Conservation (phyloP, 2,797 vertebrate species). For the Australoheros facetus region DNA sequence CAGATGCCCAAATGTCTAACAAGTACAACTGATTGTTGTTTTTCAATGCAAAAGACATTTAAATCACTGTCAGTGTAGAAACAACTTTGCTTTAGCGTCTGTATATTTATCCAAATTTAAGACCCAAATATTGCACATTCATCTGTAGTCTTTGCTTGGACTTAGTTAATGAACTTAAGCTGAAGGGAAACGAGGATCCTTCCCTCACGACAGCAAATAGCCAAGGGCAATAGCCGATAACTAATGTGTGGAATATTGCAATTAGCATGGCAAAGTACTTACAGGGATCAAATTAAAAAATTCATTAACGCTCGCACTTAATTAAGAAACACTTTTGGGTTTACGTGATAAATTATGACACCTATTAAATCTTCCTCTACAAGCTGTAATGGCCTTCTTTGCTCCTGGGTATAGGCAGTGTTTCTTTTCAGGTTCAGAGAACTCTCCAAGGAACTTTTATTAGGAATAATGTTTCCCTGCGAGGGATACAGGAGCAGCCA, state of each 20-base stretch:
- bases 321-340: conserved; percentile 99
- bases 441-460: conserved; percentile 87
- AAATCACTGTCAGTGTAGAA: neutral
- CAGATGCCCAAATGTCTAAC: conserved; percentile 13
- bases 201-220: conserved; percentile 94
- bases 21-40: neutral
- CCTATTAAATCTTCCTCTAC: conserved; percentile 99
- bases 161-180: conserved; percentile 89
- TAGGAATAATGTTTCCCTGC: conserved; percentile 80
- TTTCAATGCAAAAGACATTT: neutral
- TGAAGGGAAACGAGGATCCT: conserved; percentile 78
- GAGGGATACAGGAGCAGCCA: conserved; percentile 48
- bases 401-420: conserved; percentile 89
- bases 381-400: conserved; percentile 93
- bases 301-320: conserved; percentile 99
- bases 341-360: conserved; percentile 99
- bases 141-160: conserved; percentile 46
- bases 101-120: neutral
- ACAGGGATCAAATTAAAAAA: conserved; percentile 99
- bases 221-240: conserved; percentile 99
- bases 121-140: neutral
- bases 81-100: neutral
- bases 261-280: conserved; percentile 99
- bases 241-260: conserved; percentile 99
- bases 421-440: conserved; percentile 88